These are phyloP conservation scores for Pterocles orientalis DNA, from an alignment of 2,113 vertebrate genomes.

Conservation along the genomic window DNA sequence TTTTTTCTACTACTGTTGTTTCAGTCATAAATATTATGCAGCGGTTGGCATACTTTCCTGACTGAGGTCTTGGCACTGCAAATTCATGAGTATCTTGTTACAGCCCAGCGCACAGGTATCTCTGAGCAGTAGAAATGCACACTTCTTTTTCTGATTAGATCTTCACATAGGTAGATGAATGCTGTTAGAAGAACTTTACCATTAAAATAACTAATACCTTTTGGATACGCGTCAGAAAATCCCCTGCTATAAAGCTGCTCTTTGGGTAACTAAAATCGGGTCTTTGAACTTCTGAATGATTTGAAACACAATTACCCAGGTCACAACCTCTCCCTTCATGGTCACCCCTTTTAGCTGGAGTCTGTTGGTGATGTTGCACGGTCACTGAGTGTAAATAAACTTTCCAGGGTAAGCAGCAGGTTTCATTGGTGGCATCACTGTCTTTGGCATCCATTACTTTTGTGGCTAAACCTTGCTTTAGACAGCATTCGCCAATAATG, in stretches of 20 bases:
- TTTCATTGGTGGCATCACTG: neutral
- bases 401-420: neutral
- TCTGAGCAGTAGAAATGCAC: neutral
- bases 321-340: neutral
- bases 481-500: neutral
- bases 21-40: constrained; percentile 2
- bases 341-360: neutral
- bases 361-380: rapidly evolving
- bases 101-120: neutral
- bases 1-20: constrained; percentile 14
- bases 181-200: neutral
- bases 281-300: neutral
- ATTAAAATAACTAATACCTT: neutral
- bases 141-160: neutral
- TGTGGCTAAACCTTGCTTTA: neutral
- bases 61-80: neutral
- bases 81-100: neutral
- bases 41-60: neutral
- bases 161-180: neutral
- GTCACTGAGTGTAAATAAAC: neutral
- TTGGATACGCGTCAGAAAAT: neutral
- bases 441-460: neutral
- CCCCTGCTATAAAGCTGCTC: neutral
- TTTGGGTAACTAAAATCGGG: neutral
- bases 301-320: neutral